A percentile compares a stretch with the other conserved stretches of the same genome.
Evolutionary conservation across 2,888 invertebrate genomes (phyloP).

Genomic region (Ophioninae sp.): DNA sequence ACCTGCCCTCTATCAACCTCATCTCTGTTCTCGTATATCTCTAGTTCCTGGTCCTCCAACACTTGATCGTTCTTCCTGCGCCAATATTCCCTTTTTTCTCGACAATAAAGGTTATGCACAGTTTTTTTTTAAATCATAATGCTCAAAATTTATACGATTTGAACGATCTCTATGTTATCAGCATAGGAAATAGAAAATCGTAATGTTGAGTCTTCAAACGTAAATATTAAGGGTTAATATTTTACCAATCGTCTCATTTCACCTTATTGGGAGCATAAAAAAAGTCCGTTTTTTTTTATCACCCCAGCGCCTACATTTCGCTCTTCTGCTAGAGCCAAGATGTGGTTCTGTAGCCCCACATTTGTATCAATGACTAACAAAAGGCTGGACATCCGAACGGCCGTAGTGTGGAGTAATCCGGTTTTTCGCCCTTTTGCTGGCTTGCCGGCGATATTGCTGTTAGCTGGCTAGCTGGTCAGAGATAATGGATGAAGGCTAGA

Average conservation of each 20-base stretch:
- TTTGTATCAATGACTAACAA: conserved; percentile 3
- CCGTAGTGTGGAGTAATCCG: background rate
- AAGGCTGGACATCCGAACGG: background rate
- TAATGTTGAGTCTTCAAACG: too few relatives aligned
- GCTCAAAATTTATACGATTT: background rate
- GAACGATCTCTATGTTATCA: background rate
- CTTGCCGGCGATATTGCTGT: conserved; percentile 24
- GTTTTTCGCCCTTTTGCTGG: conserved; percentile 18
- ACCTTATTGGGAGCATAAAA: too few relatives aligned
- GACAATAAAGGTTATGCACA: background rate
- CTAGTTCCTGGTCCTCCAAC: conserved; percentile 62
- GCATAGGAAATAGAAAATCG: background rate
- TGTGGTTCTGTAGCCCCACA: background rate
- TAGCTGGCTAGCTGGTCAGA: conserved; percentile 24
- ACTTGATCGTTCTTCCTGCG: conserved; percentile 14
- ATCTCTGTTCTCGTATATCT: conserved; percentile 61
- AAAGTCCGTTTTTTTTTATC: too few relatives aligned
- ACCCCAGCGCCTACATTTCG: background rate
- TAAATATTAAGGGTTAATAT: too few relatives aligned
- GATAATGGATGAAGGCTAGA: conserved; percentile 57
- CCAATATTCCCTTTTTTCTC: conserved; percentile 4
- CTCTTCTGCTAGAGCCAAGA: background rate
- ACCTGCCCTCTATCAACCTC: conserved; percentile 31
- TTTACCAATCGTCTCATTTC: too few relatives aligned
- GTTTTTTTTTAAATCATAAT: conserved; percentile 17